Conservation (phyloP, 2,888 invertebrate genomes). For the Ophion slaviceki region DNA sequence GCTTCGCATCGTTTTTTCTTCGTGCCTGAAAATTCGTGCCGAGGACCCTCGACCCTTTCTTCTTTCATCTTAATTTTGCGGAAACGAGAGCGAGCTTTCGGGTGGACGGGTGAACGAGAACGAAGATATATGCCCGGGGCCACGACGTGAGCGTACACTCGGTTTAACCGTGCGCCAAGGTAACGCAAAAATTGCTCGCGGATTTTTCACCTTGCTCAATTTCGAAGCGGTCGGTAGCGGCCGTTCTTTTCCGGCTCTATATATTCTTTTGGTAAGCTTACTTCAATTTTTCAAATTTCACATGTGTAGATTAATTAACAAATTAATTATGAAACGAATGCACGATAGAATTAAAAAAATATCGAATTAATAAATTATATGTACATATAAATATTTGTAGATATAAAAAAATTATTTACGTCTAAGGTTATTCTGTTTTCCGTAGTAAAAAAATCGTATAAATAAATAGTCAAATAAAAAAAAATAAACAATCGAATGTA, state of each 20-base stretch:
- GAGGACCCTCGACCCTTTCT: conserved; percentile 65
- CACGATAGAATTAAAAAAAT: no score
- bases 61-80: conserved; percentile 65
- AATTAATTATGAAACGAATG: no score
- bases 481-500: no score
- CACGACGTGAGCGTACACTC: no score
- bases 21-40: conserved; percentile 64
- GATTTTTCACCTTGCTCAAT: conserved; percentile 3
- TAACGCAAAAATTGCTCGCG: conserved; percentile 30
- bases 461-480: no score
- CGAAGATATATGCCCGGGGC: conserved; percentile 7
- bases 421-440: no score
- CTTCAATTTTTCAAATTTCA: not conserved
- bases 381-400: no score
- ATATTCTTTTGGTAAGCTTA: not conserved
- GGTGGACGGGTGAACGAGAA: conserved; percentile 20
- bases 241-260: not conserved
- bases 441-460: no score
- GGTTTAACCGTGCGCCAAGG: not conserved
- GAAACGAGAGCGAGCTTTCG: conserved; percentile 59
- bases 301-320: not conserved
- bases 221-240: not conserved
- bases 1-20: conserved; percentile 58
- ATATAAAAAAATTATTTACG: no score
- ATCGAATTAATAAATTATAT: no score